Evolutionary conservation across 1,140 invertebrate species (phyloP), one percentile per base, ranked within the genome.

Genomic region (Hirudo medicinalis): DNA sequence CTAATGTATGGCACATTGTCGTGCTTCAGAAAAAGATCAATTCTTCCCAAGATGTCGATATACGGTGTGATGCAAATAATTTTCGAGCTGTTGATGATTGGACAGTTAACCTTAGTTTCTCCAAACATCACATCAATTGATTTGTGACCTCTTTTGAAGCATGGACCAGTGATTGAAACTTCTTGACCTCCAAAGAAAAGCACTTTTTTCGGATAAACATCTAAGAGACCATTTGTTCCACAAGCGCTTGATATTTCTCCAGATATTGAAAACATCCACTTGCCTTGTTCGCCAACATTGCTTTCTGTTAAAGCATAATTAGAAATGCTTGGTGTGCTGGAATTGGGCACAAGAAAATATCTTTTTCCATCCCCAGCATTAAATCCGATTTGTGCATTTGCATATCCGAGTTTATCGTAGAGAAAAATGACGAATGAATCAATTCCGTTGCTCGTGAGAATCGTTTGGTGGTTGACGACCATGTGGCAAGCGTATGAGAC

Each of bases 381-480:
- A 15, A 63, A 63, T 63, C 57, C 57, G 17, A 63, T 63, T 32
- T 63, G 57, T 25, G 57, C 57, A n/a, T 63, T 11, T 63, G 6
- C 22, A 63, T 63, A 63, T 63, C 29, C 57, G 22, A 63, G 57
- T 63, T 32, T 63, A 32, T 63, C 57, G 57, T 63, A 63, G 17
- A 63, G 57, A 32, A 63, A 63, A 32, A 63, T 63, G 22, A 63
- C 57, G 19, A 63, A 63, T 4, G 57, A 63, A 63, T 63, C 22
- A 11, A 19, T 63, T 22, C 57, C 57, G 20, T 63, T 63, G 57
- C 57, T 63, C 11, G 57, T 63, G 8, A 63, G 57, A 32, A 63
- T 63, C 22, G 57, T 63, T 63, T 63, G 57, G 17, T 63, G 57
- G 1, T 63, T 63, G 6, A 63, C 57, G 8, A 63, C 57, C 22